A percentile compares a stretch with the other conserved stretches of the same genome.
phyloP scores from a whole-genome alignment of 2,888 invertebrate genomes.

The Zeuzera pyrina region DNA sequence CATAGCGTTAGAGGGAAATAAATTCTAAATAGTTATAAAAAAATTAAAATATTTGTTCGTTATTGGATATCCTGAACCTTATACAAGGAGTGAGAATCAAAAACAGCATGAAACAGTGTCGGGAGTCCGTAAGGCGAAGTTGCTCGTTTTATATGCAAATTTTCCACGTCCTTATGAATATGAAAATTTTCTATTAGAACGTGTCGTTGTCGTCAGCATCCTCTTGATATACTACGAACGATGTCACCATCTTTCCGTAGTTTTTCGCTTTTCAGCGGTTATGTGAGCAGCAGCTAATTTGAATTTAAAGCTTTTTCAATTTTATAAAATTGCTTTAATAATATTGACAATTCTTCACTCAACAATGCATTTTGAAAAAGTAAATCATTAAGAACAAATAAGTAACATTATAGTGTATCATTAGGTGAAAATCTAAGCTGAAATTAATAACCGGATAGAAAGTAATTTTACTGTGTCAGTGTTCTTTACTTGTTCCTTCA shows the following conservation, averaged over 20 bases:
- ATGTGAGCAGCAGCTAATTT: neutral
- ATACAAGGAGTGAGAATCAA: slow-evolving; percentile 50
- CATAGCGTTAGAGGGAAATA: too few relatives aligned
- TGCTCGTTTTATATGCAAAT: slow-evolving; percentile 73
- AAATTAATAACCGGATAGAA: too few relatives aligned
- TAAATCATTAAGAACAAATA: too few relatives aligned
- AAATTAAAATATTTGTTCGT: too few relatives aligned
- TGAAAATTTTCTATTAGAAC: slow-evolving; percentile 72
- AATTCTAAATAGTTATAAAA: too few relatives aligned
- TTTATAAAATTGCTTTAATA: neutral
- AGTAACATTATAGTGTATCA: too few relatives aligned
- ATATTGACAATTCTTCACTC: too few relatives aligned
- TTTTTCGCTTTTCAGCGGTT: slow-evolving; percentile 41
- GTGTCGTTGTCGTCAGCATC: slow-evolving; percentile 67
- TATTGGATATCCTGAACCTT: too few relatives aligned
- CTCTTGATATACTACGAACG: slow-evolving; percentile 47
- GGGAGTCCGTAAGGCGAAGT: slow-evolving; percentile 39
- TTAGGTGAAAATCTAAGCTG: too few relatives aligned
- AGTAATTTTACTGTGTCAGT: too few relatives aligned
- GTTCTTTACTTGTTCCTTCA: too few relatives aligned
- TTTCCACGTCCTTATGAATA: slow-evolving; percentile 69
- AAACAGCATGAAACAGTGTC: slow-evolving; percentile 45
- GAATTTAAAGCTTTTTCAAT: neutral
- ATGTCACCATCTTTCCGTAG: slow-evolving; percentile 38
- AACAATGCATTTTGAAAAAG: too few relatives aligned